Evolutionary conservation across 1,140 invertebrate species (phyloP).

Genomic region (Thrips palmi): DNA sequence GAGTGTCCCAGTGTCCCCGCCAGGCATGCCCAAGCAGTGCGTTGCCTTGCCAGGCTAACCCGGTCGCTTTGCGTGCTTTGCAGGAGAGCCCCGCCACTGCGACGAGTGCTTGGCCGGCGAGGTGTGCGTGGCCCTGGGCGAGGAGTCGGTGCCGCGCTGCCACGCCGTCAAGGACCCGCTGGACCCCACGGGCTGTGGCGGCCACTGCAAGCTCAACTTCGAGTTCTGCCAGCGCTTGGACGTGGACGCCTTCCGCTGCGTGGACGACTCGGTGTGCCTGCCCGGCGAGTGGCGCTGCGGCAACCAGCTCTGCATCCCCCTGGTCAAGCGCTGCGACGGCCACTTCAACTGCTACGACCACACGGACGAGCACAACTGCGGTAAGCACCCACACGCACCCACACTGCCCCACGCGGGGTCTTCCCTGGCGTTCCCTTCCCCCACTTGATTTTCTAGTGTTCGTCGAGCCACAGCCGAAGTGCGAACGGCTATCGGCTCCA

Average conservation of each 20-base stretch:
- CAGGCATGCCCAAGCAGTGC: too few species aligned
- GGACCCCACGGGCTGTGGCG: slow-evolving; percentile 56
- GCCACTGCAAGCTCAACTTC: slow-evolving; percentile 43
- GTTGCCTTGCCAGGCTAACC: too few species aligned
- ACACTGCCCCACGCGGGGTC: neutral
- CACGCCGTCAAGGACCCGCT: slow-evolving; percentile 30
- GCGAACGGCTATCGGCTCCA: too few species aligned
- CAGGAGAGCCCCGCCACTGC: slow-evolving; percentile 20
- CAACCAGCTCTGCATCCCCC: slow-evolving; percentile 48
- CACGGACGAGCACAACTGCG: slow-evolving; percentile 59
- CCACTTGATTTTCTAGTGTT: too few species aligned
- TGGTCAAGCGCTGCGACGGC: slow-evolving; percentile 49
- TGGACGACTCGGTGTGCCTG: slow-evolving; percentile 28
- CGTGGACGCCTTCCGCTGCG: slow-evolving; percentile 26
- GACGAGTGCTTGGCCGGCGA: slow-evolving; percentile 28
- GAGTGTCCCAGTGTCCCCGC: too few species aligned
- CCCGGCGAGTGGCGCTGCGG: slow-evolving; percentile 46
- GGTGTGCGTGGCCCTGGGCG: slow-evolving; percentile 42
- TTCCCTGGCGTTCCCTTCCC: neutral
- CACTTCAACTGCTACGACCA: slow-evolving; percentile 58
- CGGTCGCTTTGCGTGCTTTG: too few species aligned
- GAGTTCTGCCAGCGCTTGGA: slow-evolving; percentile 53
- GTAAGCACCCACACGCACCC: slow-evolving; percentile 26
- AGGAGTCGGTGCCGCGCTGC: slow-evolving; percentile 39
- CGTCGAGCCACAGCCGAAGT: too few species aligned